Evolutionary conservation across 2,888 invertebrate genomes (phyloP).

Genomic region (Heliconius ethilla): DNA sequence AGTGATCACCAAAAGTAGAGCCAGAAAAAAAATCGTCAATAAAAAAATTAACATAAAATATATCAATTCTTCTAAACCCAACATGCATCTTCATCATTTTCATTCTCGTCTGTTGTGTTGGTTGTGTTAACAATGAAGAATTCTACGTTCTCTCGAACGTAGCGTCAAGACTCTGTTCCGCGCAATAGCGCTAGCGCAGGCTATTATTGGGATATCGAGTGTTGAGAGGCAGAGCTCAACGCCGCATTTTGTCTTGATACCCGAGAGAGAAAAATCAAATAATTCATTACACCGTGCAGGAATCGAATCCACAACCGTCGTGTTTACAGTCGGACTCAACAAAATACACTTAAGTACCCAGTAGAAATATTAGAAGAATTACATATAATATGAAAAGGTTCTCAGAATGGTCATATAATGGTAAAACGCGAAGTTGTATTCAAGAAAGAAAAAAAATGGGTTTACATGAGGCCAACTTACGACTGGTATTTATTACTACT

Average conservation of each 20-base stretch:
- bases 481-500: no score
- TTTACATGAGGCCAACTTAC: not conserved
- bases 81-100: no score
- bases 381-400: not conserved
- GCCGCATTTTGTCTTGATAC: not conserved
- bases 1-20: no score
- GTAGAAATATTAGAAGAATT: not conserved
- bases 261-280: not conserved
- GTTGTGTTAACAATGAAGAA: no score
- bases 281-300: not conserved
- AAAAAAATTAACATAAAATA: no score
- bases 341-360: not conserved
- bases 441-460: not conserved
- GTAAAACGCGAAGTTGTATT: constrained; percentile 13
- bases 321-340: not conserved
- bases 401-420: not conserved
- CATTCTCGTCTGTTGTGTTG: no score
- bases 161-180: not conserved
- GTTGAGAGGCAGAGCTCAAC: not conserved
- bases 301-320: not conserved
- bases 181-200: no score
- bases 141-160: no score
- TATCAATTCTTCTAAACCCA: no score
- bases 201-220: not conserved
- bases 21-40: no score